Evolutionary conservation across 1,140 invertebrate genomes (phyloP).

Genomic region (Drosophila mauritiana): DNA sequence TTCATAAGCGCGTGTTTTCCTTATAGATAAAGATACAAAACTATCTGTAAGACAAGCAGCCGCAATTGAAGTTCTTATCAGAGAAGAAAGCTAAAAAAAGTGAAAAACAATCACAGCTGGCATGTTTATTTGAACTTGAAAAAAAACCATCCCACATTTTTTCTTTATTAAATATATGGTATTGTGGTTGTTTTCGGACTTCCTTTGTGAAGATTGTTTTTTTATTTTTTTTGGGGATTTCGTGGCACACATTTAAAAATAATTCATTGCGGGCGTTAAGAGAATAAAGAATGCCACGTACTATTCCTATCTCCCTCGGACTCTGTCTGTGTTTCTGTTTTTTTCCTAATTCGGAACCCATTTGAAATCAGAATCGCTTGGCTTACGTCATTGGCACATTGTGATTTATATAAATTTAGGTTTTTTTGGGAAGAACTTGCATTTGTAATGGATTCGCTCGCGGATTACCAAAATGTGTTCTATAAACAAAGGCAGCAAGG

Average conservation of each 20-base stretch:
- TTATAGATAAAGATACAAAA: slow-evolving; percentile 28
- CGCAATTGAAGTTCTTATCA: slow-evolving; percentile 33
- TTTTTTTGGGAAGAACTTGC: slow-evolving; percentile 48
- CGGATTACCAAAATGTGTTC: slow-evolving; percentile 42
- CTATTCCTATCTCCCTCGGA: slow-evolving; percentile 15
- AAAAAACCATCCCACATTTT: slow-evolving; percentile 9
- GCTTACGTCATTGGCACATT: slow-evolving; percentile 53
- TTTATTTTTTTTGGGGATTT: slow-evolving; percentile 24
- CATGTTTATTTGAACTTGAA: slow-evolving; percentile 33
- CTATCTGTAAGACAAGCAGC: slow-evolving; percentile 24
- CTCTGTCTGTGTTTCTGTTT: slow-evolving; percentile 17
- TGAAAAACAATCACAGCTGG: slow-evolving; percentile 13
- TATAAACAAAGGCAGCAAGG: slow-evolving; percentile 61
- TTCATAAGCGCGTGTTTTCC: slow-evolving; percentile 6
- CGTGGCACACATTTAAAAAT: slow-evolving; percentile 58
- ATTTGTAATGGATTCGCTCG: slow-evolving; percentile 55
- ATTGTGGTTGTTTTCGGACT: slow-evolving; percentile 8
- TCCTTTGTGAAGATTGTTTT: slow-evolving; percentile 2
- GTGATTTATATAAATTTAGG: slow-evolving; percentile 33
- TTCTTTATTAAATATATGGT: slow-evolving; percentile 34
- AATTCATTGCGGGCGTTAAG: slow-evolving; percentile 35
- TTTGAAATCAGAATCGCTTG: slow-evolving; percentile 14
- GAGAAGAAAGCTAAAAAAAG: slow-evolving; percentile 2
- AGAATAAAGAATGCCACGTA: slow-evolving; percentile 13
- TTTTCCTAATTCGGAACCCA: slow-evolving; percentile 21